A percentile compares a stretch with the other conserved stretches of the same genome.
Conservation (phyloP, 1,140 invertebrate genomes). For the Gryllus bimaculatus region DNA sequence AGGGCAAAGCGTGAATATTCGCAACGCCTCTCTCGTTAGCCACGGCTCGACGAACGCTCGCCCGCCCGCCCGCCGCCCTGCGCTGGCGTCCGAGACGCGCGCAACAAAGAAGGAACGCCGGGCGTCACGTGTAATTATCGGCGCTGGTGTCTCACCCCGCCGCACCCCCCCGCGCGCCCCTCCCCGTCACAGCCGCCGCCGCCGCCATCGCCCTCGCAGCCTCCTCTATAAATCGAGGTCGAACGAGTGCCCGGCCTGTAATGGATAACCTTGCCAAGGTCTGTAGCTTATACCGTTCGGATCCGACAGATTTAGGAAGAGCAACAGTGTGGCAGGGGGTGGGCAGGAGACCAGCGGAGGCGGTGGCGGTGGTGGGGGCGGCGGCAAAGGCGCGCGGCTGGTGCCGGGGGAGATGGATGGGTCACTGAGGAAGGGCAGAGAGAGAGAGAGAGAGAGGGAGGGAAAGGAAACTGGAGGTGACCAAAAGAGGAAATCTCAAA, state of each 20-base stretch:
- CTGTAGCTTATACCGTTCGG: not conserved
- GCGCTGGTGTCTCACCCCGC: not conserved
- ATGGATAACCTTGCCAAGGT: not conserved
- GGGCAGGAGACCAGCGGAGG: not conserved
- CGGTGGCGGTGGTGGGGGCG: too few species aligned
- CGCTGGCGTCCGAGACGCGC: not conserved
- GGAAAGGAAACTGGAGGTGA: too few species aligned
- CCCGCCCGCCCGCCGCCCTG: too few species aligned
- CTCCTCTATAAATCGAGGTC: not conserved
- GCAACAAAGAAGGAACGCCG: not conserved
- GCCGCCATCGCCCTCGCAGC: too few species aligned
- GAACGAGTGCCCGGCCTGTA: not conserved
- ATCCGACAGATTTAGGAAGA: not conserved
- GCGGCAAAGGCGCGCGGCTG: too few species aligned
- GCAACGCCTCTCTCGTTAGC: not conserved
- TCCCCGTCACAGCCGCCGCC: too few species aligned
- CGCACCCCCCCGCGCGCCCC: too few species aligned
- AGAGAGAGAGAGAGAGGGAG: not conserved
- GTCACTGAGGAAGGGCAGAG: not conserved
- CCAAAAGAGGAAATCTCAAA: too few species aligned
- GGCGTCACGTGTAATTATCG: not conserved
- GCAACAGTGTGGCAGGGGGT: constrained; percentile 2
- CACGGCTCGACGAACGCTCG: not conserved
- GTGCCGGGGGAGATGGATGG: not conserved
- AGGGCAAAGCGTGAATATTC: not conserved